A percentile compares a stretch with the other conserved stretches of the same genome.
These are phyloP conservation scores for Anarsia innoxiella DNA, from an alignment of 2,888 invertebrate species.

Conservation along the genomic window DNA sequence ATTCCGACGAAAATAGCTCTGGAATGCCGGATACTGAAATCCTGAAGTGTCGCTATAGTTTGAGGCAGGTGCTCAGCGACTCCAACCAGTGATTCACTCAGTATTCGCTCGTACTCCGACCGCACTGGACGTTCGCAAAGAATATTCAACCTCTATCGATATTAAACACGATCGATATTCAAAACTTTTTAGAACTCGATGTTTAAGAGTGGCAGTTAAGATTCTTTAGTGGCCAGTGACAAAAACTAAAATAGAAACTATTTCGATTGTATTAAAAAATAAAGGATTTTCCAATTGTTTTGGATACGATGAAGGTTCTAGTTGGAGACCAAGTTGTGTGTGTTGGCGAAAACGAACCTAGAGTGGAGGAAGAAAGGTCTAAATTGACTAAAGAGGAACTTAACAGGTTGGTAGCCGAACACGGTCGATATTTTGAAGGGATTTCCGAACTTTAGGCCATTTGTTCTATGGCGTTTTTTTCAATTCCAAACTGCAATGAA, in stretches of 20 bases:
- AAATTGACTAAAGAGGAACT: constrained; percentile 59
- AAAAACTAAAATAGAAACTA: neutral
- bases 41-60: constrained; percentile 15
- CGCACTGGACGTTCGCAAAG: constrained; percentile 17
- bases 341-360: constrained; percentile 56
- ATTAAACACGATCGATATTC: constrained; percentile 37
- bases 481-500: no score
- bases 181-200: constrained; percentile 18
- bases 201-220: constrained; percentile 8
- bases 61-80: no score
- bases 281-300: constrained; percentile 6
- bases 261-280: no score
- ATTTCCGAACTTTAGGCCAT: no score
- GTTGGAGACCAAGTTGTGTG: constrained; percentile 55
- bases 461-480: no score
- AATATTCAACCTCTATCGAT: constrained; percentile 29
- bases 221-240: constrained; percentile 1
- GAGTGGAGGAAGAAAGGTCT: constrained; percentile 38
- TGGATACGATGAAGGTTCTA: constrained; percentile 56
- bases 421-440: no score
- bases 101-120: constrained; percentile 22
- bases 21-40: constrained; percentile 72
- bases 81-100: constrained; percentile 7
- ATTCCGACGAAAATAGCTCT: constrained; percentile 51
- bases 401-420: constrained; percentile 62